phyloP scores from a whole-genome alignment of 2,888 invertebrate genomes.

The Polyommatus icarus region DNA sequence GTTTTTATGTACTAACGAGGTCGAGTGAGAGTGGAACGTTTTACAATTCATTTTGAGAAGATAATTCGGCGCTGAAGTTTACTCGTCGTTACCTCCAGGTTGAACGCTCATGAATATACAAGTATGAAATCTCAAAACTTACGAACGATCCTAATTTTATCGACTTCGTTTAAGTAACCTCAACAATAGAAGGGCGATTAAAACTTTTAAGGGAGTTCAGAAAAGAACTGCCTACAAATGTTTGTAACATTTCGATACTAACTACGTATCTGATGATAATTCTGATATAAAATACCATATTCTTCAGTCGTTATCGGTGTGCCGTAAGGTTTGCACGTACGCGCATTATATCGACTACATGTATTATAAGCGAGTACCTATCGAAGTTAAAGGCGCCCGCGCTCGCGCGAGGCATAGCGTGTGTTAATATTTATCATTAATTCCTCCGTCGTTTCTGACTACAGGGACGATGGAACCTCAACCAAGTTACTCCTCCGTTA shows the following conservation, averaged over 20 bases:
- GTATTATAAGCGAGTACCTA: too few species aligned
- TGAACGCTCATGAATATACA: constrained; percentile 4
- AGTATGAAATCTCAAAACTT: constrained; percentile 5
- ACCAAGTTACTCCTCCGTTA: too few species aligned
- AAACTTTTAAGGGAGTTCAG: background rate
- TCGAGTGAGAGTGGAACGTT: background rate
- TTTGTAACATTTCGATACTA: background rate
- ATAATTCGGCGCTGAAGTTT: constrained; percentile 6
- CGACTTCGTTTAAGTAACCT: background rate
- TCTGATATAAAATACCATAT: background rate
- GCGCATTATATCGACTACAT: too few species aligned
- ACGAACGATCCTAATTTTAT: background rate
- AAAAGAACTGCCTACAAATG: background rate
- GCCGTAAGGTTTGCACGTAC: too few species aligned
- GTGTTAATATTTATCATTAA: too few species aligned
- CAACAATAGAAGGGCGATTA: background rate
- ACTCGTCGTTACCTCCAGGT: background rate
- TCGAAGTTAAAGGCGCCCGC: too few species aligned
- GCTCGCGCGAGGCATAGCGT: too few species aligned
- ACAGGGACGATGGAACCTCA: too few species aligned
- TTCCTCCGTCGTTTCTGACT: too few species aligned
- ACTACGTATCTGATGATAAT: background rate
- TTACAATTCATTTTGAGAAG: constrained; percentile 5
- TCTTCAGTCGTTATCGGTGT: too few species aligned
- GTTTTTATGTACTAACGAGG: constrained; percentile 7